Base-by-base conservation (phyloP, 2,888 invertebrate species). In the Epinotia nisella region DNA sequence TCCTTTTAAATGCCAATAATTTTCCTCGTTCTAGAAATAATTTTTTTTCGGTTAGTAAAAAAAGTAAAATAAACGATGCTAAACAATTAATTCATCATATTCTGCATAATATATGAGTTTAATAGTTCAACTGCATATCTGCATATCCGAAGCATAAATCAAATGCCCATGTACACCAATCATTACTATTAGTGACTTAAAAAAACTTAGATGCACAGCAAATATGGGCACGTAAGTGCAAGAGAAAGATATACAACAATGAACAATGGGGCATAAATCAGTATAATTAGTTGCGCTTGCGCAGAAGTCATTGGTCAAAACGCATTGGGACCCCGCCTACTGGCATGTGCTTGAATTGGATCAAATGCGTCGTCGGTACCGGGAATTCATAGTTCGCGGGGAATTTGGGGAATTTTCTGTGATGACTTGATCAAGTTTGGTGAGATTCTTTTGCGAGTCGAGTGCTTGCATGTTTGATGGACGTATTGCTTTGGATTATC, bases 211-310 rank as follows among this genome's bases (percentile, higher is more conserved):
- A 79, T 82, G 81, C 81, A 79, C 83, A 80, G 53, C 82, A 83
- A 81, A 84, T 84, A 84, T 83, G 83, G 83, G 81, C 83, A 87
- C 86, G 89, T 87, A 87, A 85, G 83, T 79, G 82, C 80, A 91
- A 91, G 94, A 93, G 94, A 91, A 89, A 91, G 92, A 91, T 89
- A 94, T 94, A 94, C 95, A 96, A 96, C 96, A 96, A 96, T 96
- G 96, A 95, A 97, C 97, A 97, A 97, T 97, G 96, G 97, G 94
- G 96, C 96, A 97, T 97, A 97, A 97, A 97, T 97, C 97, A 97
- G 96, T 96, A 97, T 97, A 97, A 97, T 97, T 97, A 97, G 97
- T 96, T 96, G 49, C 49, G 88, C 85, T 85, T 88, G 91, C 93
- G 93, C 90, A 92, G 89, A 89, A 94, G 90, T 95, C 95, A 95